These are phyloP conservation scores for Meleagris gallopavo DNA, from an alignment of 2,113 vertebrate species.

Conservation along the genomic window DNA sequence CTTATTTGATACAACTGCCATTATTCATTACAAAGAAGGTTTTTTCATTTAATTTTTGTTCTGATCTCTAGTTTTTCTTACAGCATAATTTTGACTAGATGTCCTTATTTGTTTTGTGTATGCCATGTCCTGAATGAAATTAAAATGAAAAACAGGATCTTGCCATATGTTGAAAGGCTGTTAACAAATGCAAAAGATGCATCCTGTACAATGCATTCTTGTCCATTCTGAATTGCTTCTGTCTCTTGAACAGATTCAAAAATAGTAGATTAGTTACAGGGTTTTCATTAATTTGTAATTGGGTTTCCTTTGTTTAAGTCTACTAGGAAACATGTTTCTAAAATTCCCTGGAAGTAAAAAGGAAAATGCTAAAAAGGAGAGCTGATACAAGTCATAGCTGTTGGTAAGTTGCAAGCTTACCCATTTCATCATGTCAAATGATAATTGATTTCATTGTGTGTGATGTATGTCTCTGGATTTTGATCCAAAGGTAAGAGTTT, in stretches of 20 bases:
- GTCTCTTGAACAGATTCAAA: background rate
- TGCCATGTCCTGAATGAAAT: background rate
- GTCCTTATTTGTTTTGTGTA: background rate
- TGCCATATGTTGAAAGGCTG: background rate
- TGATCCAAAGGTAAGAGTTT: background rate
- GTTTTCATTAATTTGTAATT: background rate
- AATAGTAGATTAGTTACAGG: background rate
- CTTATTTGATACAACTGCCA: background rate
- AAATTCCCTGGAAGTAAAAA: background rate
- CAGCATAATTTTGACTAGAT: background rate
- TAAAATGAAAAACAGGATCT: background rate
- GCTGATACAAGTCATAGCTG: background rate
- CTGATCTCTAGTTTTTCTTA: background rate
- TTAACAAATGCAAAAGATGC: background rate
- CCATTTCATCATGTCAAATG: background rate
- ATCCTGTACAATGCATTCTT: background rate
- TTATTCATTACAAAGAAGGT: background rate
- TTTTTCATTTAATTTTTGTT: slow-evolving; percentile 1
- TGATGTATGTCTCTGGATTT: background rate
- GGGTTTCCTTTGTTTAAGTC: background rate
- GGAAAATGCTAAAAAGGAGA: background rate
- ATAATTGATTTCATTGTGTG: background rate
- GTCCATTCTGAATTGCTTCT: background rate
- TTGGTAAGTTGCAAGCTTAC: background rate
- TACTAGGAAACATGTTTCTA: background rate